Conservation (phyloP, 2,113 vertebrate species). For the Chlamydotis undulata region DNA sequence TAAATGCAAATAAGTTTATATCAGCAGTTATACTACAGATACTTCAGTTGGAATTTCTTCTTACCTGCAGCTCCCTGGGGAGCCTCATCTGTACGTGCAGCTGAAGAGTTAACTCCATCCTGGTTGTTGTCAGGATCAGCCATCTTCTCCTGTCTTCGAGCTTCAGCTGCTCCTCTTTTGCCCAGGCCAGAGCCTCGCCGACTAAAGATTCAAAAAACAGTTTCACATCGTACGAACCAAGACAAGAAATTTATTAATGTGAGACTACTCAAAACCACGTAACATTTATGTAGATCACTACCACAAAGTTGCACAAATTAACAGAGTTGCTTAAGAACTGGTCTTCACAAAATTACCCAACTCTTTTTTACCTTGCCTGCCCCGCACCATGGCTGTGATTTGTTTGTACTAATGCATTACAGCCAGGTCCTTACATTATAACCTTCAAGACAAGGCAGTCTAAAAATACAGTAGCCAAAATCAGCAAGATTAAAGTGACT, state of each 20-base stretch:
- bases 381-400: fast-evolving
- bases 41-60: not conserved
- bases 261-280: not conserved
- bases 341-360: not conserved
- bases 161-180: conserved; percentile 98
- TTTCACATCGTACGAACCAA: not conserved
- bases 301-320: not conserved
- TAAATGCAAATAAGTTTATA: not conserved
- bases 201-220: conserved; percentile 72
- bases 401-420: not conserved
- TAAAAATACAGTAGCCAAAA: not conserved
- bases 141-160: conserved; percentile 99
- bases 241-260: not conserved
- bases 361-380: not conserved
- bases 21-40: not conserved
- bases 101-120: conserved; percentile 96
- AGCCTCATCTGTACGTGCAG: conserved; percentile 91
- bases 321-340: fast-evolving
- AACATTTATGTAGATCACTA: not conserved
- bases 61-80: conserved; percentile 98
- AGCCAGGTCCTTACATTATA: not conserved
- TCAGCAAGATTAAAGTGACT: not conserved
- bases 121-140: conserved; percentile 98
- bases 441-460: not conserved
- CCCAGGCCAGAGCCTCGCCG: conserved; percentile 99